These are phyloP conservation scores for Plutella xylostella DNA, from an alignment of 2,888 invertebrate species.

Conservation along the genomic window DNA sequence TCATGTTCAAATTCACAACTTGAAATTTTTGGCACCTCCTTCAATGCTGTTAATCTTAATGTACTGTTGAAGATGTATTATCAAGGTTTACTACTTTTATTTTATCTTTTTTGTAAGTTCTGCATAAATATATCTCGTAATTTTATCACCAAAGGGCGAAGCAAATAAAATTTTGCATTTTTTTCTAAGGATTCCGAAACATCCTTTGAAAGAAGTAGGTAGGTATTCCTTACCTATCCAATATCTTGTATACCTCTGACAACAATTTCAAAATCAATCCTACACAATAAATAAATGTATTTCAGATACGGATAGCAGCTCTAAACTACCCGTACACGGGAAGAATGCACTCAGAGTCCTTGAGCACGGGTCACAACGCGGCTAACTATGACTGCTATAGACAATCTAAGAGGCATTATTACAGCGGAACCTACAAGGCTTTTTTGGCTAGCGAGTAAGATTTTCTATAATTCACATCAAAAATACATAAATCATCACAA, in stretches of 20 bases:
- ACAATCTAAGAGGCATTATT: constrained; percentile 23
- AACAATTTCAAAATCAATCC: too few relatives aligned
- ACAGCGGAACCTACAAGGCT: constrained; percentile 32
- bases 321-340: constrained; percentile 43
- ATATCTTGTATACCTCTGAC: too few relatives aligned
- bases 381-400: constrained; percentile 35
- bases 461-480: neutral
- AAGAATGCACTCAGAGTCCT: constrained; percentile 24
- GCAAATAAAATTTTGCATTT: neutral
- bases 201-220: neutral
- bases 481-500: neutral
- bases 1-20: too few relatives aligned
- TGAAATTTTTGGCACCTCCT: too few relatives aligned
- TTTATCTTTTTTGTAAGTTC: too few relatives aligned
- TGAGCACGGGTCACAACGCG: constrained; percentile 29
- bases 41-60: too few relatives aligned
- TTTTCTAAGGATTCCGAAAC: neutral
- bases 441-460: constrained; percentile 42
- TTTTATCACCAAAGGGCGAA: too few relatives aligned
- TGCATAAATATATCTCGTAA: too few relatives aligned
- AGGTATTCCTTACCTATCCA: neutral
- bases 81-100: too few relatives aligned
- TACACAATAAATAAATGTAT: too few relatives aligned
- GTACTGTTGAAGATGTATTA: too few relatives aligned
- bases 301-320: constrained; percentile 46